Percentiles rank a stretch among this genome's conserved stretches.
Evolutionary conservation across 64 coral and sea anemone genomes (phyloP).

Genomic region (Porites australiensis): DNA sequence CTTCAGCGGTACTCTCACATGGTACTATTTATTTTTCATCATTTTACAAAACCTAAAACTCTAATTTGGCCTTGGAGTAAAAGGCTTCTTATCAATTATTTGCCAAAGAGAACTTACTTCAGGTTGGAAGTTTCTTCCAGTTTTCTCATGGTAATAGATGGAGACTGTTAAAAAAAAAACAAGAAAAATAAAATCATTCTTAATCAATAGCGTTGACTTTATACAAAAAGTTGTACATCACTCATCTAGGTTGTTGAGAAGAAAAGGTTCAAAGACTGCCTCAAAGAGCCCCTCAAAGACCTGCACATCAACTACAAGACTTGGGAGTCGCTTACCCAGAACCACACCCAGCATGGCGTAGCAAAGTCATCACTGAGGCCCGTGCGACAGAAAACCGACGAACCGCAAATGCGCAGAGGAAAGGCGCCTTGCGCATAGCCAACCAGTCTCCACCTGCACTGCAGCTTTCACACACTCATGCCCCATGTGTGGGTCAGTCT

Average conservation of each 20-base stretch:
- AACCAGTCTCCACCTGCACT: not conserved
- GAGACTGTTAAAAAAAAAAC: slow-evolving; percentile 50
- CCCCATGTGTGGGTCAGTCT: not conserved
- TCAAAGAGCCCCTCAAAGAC: slow-evolving; percentile 5
- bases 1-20: too few species aligned
- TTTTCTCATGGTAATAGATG: slow-evolving; percentile 63
- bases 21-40: too few species aligned
- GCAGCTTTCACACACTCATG: slow-evolving; percentile 2
- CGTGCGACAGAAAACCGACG: too few species aligned
- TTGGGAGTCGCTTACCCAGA: not conserved
- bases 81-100: too few species aligned
- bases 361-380: not conserved
- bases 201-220: not conserved
- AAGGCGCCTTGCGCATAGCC: not conserved
- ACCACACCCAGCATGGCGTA: not conserved
- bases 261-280: slow-evolving; percentile 21
- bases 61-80: too few species aligned
- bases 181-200: not conserved
- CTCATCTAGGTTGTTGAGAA: not conserved
- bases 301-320: not conserved
- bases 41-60: too few species aligned
- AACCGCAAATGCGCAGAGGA: not conserved
- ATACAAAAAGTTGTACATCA: too few species aligned
- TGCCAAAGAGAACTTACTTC: not conserved
- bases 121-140: slow-evolving; percentile 69